Evolutionary conservation across 2,113 vertebrate genomes (phyloP).

Genomic region (Galeopterus variegatus): DNA sequence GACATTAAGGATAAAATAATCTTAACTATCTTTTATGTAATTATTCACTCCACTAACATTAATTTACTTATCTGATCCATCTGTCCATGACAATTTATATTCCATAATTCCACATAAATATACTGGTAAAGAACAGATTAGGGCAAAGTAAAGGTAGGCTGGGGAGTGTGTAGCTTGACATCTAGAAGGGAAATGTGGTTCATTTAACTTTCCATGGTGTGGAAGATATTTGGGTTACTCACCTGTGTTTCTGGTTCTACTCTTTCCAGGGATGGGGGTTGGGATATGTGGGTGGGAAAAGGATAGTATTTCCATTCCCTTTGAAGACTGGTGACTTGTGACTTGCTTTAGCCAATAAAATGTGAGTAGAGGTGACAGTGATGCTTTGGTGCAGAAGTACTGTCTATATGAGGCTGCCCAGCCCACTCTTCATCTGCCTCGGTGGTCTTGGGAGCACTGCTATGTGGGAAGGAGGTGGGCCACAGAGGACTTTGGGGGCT

Average conservation of each 20-base stretch:
- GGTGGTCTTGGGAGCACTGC: background rate
- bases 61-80: background rate
- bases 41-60: background rate
- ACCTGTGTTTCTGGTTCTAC: background rate
- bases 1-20: conserved; percentile 1
- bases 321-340: background rate
- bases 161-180: background rate
- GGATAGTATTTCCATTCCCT: background rate
- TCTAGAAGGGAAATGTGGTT: background rate
- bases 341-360: background rate
- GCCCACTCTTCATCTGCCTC: background rate
- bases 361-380: background rate
- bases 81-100: background rate
- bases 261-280: background rate
- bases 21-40: conserved; percentile 2
- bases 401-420: background rate
- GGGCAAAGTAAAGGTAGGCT: background rate
- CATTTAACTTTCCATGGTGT: background rate
- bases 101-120: background rate
- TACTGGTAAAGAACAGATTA: background rate
- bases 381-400: background rate
- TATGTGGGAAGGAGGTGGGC: no score
- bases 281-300: background rate
- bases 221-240: background rate
- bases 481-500: background rate